These are phyloP conservation scores for Macroramphosus scolopax DNA, from an alignment of 2,797 vertebrate genomes.

Conservation along the genomic window DNA sequence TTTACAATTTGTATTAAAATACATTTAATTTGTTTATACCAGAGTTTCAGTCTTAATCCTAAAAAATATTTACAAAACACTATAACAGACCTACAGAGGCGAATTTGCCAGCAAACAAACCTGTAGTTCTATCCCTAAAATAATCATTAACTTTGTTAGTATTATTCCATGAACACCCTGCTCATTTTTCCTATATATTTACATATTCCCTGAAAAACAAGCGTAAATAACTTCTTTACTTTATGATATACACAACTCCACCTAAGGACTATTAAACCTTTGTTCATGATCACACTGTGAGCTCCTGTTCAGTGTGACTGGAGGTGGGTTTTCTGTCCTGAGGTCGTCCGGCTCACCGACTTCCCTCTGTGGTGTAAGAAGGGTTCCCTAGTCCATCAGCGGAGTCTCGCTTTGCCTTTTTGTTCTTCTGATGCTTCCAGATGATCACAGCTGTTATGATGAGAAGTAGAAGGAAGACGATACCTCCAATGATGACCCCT, in stretches of 20 bases:
- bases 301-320: not conserved
- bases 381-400: slow-evolving; percentile 73
- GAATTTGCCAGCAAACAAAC: slow-evolving; percentile 74
- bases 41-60: slow-evolving; percentile 23
- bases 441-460: slow-evolving; percentile 48
- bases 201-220: slow-evolving; percentile 42
- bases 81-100: slow-evolving; percentile 33
- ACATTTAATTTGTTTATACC: slow-evolving; percentile 39
- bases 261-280: slow-evolving; percentile 3
- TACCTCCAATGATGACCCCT: slow-evolving; percentile 61
- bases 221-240: slow-evolving; percentile 20
- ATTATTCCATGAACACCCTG: slow-evolving; percentile 3
- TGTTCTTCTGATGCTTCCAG: slow-evolving; percentile 43
- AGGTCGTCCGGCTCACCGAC: slow-evolving; percentile 50
- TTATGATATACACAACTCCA: slow-evolving; percentile 4
- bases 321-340: slow-evolving; percentile 1
- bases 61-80: slow-evolving; percentile 39
- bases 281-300: slow-evolving; percentile 3
- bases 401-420: slow-evolving; percentile 48
- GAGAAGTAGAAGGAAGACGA: slow-evolving; percentile 64
- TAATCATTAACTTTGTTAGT: slow-evolving; percentile 24
- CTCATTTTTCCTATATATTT: slow-evolving; percentile 4
- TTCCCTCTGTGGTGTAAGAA: slow-evolving; percentile 65
- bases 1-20: slow-evolving; percentile 31
- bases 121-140: slow-evolving; percentile 27